phyloP scores from a whole-genome alignment of 2,888 invertebrate genomes.

The Lasius platythorax region DNA sequence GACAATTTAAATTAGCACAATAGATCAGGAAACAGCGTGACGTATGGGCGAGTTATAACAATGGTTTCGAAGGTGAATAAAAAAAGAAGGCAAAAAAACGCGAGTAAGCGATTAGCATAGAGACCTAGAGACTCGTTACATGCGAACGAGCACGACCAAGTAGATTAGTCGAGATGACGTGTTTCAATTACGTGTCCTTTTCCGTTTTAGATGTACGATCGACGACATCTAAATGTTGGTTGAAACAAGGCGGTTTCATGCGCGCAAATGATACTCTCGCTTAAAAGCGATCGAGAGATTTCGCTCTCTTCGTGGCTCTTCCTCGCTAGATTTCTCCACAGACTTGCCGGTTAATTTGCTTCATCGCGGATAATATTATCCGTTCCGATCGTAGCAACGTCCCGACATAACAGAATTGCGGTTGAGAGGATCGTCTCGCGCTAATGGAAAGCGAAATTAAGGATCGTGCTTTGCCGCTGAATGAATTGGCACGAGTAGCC shows the following conservation, averaged over 20 bases:
- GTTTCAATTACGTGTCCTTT: constrained; percentile 12
- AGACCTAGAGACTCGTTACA: neutral
- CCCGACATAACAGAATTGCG: neutral
- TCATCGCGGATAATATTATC: constrained; percentile 61
- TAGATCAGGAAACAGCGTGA: constrained; percentile 42
- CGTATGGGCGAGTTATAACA: constrained; percentile 52
- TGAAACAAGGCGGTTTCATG: neutral
- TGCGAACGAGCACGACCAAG: constrained; percentile 30
- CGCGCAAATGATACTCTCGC: constrained; percentile 48
- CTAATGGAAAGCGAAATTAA: constrained; percentile 41
- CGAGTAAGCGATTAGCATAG: constrained; percentile 3
- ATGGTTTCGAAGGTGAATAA: neutral
- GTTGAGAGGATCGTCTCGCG: constrained; percentile 2
- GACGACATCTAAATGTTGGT: neutral
- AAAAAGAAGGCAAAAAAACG: constrained; percentile 21
- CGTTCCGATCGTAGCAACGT: constrained; percentile 33
- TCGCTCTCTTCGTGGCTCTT: neutral
- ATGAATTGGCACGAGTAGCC: neutral
- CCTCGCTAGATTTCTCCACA: constrained; percentile 12
- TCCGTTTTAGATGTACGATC: neutral
- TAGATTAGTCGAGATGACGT: constrained; percentile 31
- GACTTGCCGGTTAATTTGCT: constrained; percentile 55
- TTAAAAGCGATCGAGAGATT: constrained; percentile 19
- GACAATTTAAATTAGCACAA: neutral
- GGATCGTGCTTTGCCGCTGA: neutral